Conservation (phyloP, 2,888 invertebrate genomes). For the Seira ritae region DNA sequence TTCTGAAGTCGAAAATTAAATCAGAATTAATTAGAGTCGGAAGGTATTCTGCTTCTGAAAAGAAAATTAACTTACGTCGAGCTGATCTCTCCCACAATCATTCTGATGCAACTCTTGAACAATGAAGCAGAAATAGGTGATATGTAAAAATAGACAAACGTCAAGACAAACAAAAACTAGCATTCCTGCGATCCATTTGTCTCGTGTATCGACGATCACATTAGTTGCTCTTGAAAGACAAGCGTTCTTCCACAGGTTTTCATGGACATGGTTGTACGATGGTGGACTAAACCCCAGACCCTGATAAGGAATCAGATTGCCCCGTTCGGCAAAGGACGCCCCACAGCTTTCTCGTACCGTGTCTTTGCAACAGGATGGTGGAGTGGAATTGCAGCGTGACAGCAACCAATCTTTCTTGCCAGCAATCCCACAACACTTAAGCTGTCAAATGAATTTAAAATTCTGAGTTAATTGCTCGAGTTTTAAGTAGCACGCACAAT, state of each 20-base stretch:
- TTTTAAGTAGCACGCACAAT: neutral
- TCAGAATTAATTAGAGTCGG: too few species aligned
- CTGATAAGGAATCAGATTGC: too few species aligned
- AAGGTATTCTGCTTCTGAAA: too few species aligned
- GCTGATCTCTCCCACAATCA: constrained; percentile 15
- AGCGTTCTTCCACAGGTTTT: neutral
- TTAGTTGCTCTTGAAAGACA: neutral
- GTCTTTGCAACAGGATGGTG: constrained; percentile 35
- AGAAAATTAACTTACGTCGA: neutral
- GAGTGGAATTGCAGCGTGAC: constrained; percentile 23
- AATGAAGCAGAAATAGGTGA: constrained; percentile 25
- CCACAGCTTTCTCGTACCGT: too few species aligned
- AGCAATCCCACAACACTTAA: constrained; percentile 25
- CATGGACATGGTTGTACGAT: neutral
- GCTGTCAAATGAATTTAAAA: too few species aligned
- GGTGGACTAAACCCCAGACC: neutral
- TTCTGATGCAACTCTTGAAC: constrained; percentile 29
- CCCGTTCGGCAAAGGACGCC: too few species aligned
- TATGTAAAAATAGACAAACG: constrained; percentile 3
- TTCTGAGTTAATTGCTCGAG: too few species aligned
- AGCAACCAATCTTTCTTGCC: constrained; percentile 27
- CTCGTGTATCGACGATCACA: neutral
- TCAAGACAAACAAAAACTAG: neutral
- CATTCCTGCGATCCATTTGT: neutral
- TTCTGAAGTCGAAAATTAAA: too few species aligned